Conservation (phyloP, 1,140 invertebrate species). For the Hylyphantes graminicola region DNA sequence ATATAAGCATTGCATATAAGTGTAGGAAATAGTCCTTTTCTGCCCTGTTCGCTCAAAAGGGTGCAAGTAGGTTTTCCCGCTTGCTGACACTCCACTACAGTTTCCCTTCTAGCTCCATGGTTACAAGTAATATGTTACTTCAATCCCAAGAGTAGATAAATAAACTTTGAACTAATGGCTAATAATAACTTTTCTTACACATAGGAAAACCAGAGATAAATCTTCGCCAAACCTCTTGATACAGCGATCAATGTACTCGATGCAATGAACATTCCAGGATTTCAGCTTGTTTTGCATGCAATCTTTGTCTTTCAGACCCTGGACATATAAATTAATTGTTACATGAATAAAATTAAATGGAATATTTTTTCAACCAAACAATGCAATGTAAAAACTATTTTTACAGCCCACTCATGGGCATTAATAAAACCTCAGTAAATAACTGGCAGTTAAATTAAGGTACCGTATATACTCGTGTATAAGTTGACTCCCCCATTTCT, state of each 20-base stretch:
- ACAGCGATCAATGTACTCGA: constrained; percentile 39
- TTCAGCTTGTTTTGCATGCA: constrained; percentile 27
- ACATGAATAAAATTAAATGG: background rate
- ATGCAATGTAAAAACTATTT: background rate
- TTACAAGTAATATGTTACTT: too few relatives aligned
- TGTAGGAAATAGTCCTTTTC: too few relatives aligned
- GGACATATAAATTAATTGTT: constrained; percentile 8
- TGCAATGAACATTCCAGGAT: constrained; percentile 33
- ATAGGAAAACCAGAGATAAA: background rate
- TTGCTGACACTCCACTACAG: too few relatives aligned
- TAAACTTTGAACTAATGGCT: too few relatives aligned
- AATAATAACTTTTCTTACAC: constrained; percentile 7
- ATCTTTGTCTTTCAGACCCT: constrained; percentile 37
- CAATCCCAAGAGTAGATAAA: too few relatives aligned
- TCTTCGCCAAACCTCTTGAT: constrained; percentile 33
- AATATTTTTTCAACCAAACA: background rate
- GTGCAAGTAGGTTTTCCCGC: too few relatives aligned
- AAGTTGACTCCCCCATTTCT: too few relatives aligned
- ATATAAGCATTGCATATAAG: too few relatives aligned
- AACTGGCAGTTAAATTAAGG: too few relatives aligned
- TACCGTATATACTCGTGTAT: too few relatives aligned
- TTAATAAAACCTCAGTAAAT: background rate
- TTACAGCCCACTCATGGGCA: background rate
- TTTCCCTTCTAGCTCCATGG: too few relatives aligned
- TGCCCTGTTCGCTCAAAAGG: too few relatives aligned